Base-by-base conservation (phyloP, 2,888 invertebrate genomes). In the Dasypogon diadema region DNA sequence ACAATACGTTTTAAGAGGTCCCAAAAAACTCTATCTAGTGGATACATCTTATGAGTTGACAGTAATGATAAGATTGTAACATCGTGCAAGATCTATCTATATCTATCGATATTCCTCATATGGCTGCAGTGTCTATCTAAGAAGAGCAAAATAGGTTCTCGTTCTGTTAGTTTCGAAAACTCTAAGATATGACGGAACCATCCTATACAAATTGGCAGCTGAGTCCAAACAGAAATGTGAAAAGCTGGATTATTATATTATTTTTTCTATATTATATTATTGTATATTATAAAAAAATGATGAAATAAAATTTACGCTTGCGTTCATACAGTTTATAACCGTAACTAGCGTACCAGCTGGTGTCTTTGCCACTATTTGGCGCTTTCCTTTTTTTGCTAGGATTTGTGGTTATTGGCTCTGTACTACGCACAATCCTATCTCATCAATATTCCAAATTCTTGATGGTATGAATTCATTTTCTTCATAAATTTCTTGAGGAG, bases 101-200 rank as follows among this genome's bases (percentile, higher is more conserved):
- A 3, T 78, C 46, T 65, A n/a, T 79, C 65, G 22, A 78, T 76
- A 42, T 78, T 77, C 21, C 77, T 42, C 1, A 78, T 79, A 46
- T 79, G 77, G 24, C 76, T 78, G 56, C 76, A 79, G 46, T 79
- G 74, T 10, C 77, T 77, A 74, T 77, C 79, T 70, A 76, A 51
- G 42, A 78, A 73, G 10, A 78, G 76, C 16, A 77, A 75, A 78
- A 75, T 63, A 4, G 77, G 77, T 4, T 76, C 65, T 4, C 74
- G 21, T 65, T 58, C 56, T 3, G 74, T 73, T 26, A 76, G 75
- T 63, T 79, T 79, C 42, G 60, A 51, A 18, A 51, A 10, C 16
- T 58, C 58, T 16, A 58, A 58, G 30, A 58, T 30, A 46, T 46
- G 65, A 2, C n/a, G 12, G 24, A 65, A 65, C 65, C 65, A 46